Percentiles rank a stretch among this genome's conserved stretches.
These are phyloP conservation scores for Ganaspis brasiliensis DNA, from an alignment of 2,888 invertebrate genomes.

Conservation along the genomic window DNA sequence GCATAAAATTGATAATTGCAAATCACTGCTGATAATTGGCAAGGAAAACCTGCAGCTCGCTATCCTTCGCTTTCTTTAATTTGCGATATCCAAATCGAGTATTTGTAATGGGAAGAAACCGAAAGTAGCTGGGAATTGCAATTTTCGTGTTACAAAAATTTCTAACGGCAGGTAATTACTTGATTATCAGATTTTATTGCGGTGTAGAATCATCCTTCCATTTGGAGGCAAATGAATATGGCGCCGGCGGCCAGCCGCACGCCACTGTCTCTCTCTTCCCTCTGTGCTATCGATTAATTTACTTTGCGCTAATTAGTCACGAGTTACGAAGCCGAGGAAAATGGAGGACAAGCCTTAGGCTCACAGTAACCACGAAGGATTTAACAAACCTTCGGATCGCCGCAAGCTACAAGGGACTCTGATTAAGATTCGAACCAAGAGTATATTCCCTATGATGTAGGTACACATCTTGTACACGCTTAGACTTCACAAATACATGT, in stretches of 20 bases:
- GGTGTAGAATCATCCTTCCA: conserved; percentile 32
- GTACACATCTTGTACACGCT: conserved; percentile 8
- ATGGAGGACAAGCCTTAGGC: conserved; percentile 56
- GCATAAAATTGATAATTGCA: conserved; percentile 40
- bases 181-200: conserved; percentile 38
- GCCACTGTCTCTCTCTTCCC: conserved; percentile 52
- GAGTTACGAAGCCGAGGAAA: conserved; percentile 54
- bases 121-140: conserved; percentile 28
- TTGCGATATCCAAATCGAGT: conserved; percentile 7
- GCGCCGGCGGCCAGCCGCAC: conserved; percentile 43
- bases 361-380: conserved; percentile 49
- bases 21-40: conserved; percentile 38
- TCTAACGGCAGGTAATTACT: conserved; percentile 35
- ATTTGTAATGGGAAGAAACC: conserved; percentile 11
- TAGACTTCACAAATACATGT: conserved; percentile 29
- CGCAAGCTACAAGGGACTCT: conserved; percentile 43
- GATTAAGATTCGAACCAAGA: conserved; percentile 52
- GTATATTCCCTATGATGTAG: conserved; percentile 22
- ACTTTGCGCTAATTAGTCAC: conserved; percentile 62
- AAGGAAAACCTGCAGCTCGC: neutral
- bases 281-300: conserved; percentile 53
- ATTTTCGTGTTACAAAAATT: conserved; percentile 34
- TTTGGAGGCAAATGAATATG: conserved; percentile 42
- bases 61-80: conserved; percentile 26
- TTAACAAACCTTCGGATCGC: conserved; percentile 45